Base-by-base conservation (phyloP, 2,113 vertebrate species). In the Lycocorax pyrrhopterus region DNA sequence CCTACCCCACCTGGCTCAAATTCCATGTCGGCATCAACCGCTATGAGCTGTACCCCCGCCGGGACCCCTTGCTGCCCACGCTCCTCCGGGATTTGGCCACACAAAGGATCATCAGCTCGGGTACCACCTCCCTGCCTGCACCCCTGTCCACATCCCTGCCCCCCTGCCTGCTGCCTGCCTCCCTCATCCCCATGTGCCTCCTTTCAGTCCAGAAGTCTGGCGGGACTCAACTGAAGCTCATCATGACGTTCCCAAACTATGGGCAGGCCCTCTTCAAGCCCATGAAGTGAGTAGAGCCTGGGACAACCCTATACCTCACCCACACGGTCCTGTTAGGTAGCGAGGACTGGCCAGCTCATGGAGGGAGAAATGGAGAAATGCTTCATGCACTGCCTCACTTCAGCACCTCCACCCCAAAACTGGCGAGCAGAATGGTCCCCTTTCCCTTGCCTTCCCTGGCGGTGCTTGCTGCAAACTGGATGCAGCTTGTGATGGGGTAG, bases 181-280 rank as follows among this genome's bases (percentile, higher is more conserved):
- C 16, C 33, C 58, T 96, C 51, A 93, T 15, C 22, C 51, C 52
- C 6, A 0, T 77, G 29, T 90, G 52, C 66, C 26, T 66, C 37
- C 55, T 95, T 94, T 26, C 96, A 98, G 98, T 98, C 94, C 98
- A 98, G 98, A 98, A 98, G 92, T 96, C 97, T 1, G 97, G 98
- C 0, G 98, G 98, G 79, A 98, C 98, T 7, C 98, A 98, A 89
- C 93, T 98, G 62, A 99, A 98, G 96, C 95, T 98, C 89, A 97
- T 98, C 93, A 98, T 98, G 97, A 97, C 96, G 1, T 98, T 98
- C 59, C 95, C 98, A 1, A 98, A 98, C 87, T 98, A 98, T 1
- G 98, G 98, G 51, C 97, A 98, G 62, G 98, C 98, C 41, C 92
- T 99, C 93, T 98, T 98, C 95, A 98, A 99, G 80, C 98, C 98